These are phyloP conservation scores for Pseudorhombus dupliciocellatus DNA, from an alignment of 2,113 vertebrate genomes.

Conservation along the genomic window DNA sequence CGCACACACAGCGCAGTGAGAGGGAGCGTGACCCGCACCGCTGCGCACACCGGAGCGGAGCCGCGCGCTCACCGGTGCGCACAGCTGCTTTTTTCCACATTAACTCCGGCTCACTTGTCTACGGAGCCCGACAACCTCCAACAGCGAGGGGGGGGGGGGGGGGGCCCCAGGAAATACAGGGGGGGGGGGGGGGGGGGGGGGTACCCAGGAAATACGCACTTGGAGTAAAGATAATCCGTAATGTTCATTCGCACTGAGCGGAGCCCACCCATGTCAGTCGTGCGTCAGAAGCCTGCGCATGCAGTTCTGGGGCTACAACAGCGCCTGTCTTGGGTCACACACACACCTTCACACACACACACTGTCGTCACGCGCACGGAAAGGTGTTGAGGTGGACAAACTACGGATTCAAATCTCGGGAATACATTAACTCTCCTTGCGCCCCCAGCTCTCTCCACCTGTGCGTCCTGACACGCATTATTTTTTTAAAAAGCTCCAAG, in stretches of 20 bases:
- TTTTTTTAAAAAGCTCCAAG: conserved; percentile 3
- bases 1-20: not conserved
- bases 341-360: not conserved
- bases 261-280: conserved; percentile 23
- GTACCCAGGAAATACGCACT: not conserved
- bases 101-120: conserved; percentile 23
- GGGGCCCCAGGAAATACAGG: not conserved
- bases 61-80: conserved; percentile 44
- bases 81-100: conserved; percentile 13
- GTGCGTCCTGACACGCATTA: not conserved
- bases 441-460: not conserved
- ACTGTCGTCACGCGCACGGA: not conserved
- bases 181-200: not conserved
- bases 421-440: not conserved
- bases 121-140: conserved; percentile 5
- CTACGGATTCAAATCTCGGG: not conserved
- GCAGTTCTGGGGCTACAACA: conserved; percentile 4
- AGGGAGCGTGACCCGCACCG: not conserved
- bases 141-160: not conserved
- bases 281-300: conserved; percentile 52
- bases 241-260: not conserved
- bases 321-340: not conserved
- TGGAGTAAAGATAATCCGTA: not conserved
- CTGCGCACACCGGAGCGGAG: not conserved
- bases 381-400: not conserved